A percentile compares a stretch with the other conserved stretches of the same genome.
These are phyloP conservation scores for Carcharodon carcharias DNA, from an alignment of 2,797 vertebrate genomes.

Conservation along the genomic window DNA sequence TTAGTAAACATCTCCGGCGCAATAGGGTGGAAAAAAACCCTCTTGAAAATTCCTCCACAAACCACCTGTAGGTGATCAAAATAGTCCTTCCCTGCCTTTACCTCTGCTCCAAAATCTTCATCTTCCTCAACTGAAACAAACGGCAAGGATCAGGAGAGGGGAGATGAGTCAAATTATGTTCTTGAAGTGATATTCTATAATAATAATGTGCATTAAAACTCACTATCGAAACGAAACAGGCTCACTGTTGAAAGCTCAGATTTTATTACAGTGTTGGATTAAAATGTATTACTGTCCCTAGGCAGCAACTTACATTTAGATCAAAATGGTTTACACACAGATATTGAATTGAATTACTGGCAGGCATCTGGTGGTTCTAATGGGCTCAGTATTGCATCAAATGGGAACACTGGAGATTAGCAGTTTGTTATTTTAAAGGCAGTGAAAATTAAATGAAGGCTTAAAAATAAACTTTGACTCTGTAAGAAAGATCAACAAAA, in stretches of 20 bases:
- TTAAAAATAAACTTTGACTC: background rate
- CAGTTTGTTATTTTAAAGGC: background rate
- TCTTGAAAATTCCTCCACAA: background rate
- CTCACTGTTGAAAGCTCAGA: background rate
- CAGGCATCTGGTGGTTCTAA: background rate
- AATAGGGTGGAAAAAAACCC: no score
- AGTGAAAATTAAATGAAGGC: background rate
- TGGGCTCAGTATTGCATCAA: background rate
- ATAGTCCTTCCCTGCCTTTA: background rate
- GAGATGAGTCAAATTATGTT: background rate
- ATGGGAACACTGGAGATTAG: background rate
- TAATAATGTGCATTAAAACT: background rate
- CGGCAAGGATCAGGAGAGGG: background rate
- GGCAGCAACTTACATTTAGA: background rate
- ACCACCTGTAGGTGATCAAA: background rate
- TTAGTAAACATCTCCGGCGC: background rate
- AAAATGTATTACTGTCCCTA: background rate
- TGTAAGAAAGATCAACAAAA: background rate
- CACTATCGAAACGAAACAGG: background rate
- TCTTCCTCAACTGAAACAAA: background rate
- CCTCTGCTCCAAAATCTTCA: background rate
- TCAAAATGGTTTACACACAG: background rate
- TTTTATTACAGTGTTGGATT: background rate
- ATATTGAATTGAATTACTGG: background rate
- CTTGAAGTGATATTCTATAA: background rate